phyloP scores from a whole-genome alignment of 1,140 invertebrate species.

The Plectus sambesii region DNA sequence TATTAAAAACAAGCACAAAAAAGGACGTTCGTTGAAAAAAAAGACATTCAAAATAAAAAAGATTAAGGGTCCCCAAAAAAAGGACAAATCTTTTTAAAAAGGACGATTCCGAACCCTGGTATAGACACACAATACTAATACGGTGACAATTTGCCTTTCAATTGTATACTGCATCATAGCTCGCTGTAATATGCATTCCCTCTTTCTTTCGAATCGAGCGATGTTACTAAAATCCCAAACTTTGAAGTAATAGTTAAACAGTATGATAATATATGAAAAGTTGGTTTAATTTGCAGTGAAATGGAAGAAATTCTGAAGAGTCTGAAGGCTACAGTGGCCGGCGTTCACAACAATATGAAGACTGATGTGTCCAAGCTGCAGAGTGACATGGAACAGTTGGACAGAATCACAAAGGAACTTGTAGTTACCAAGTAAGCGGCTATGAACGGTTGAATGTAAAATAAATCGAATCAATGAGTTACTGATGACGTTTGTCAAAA shows the following conservation, averaged over 20 bases:
- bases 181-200: not conserved
- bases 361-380: conserved; percentile 25
- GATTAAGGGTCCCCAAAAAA: not conserved
- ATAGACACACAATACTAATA: not conserved
- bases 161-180: not conserved
- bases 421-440: conserved; percentile 32
- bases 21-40: no score
- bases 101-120: no score
- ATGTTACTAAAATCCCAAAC: not conserved
- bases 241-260: not conserved
- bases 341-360: conserved; percentile 43
- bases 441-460: not conserved
- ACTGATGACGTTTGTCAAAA: not conserved
- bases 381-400: conserved; percentile 26
- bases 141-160: not conserved
- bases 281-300: conserved; percentile 23
- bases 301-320: conserved; percentile 34
- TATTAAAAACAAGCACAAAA: not conserved
- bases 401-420: conserved; percentile 23
- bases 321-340: conserved; percentile 29
- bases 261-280: not conserved
- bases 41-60: no score
- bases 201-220: not conserved
- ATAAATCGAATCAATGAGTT: not conserved
- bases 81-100: no score